These are phyloP conservation scores for Cavia aperea DNA, from an alignment of 2,113 vertebrate genomes.

Conservation along the genomic window DNA sequence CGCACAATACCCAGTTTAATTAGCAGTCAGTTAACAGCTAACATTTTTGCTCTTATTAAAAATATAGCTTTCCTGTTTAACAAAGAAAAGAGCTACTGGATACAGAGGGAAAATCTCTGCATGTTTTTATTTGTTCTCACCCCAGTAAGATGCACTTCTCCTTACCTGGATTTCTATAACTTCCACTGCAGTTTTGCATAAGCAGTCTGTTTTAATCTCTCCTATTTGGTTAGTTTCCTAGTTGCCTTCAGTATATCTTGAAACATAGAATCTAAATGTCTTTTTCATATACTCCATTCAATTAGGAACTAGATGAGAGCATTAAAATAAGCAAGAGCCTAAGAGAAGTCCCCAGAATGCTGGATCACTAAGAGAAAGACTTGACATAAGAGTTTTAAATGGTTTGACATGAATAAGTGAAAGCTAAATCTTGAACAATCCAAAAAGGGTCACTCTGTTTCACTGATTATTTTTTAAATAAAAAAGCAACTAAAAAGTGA, in stretches of 20 bases:
- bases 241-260: neutral
- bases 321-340: neutral
- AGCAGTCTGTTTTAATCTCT: neutral
- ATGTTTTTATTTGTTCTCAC: neutral
- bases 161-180: neutral
- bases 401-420: neutral
- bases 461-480: neutral
- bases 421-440: neutral
- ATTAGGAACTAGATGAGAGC: neutral
- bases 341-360: neutral
- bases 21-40: neutral
- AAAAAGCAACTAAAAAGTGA: neutral
- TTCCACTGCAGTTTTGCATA: neutral
- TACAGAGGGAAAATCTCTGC: neutral
- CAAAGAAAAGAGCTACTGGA: neutral
- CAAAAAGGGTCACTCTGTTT: neutral
- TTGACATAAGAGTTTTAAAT: neutral
- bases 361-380: neutral
- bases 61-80: neutral
- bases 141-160: neutral
- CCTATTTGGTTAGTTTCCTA: neutral
- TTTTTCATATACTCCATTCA: neutral
- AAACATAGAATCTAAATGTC: neutral
- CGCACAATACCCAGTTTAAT: neutral
- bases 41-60: constrained; percentile 1